Base-by-base conservation (phyloP, 2,113 vertebrate species). In the Struthio camelus region DNA sequence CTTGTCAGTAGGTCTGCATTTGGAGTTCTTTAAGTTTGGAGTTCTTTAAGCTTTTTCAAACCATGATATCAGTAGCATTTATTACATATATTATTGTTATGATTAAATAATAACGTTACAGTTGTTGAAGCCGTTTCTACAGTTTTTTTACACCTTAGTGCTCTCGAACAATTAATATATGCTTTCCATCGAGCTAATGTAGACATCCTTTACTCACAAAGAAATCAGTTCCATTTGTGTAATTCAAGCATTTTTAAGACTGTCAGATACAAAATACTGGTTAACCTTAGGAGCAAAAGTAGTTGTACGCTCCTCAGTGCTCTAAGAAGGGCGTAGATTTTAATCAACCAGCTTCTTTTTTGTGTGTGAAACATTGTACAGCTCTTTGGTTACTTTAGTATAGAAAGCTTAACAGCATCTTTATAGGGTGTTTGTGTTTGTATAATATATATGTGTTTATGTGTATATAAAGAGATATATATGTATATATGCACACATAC, bases 341-440 rank as follows among this genome's bases (percentile, higher is more conserved):
- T 78, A 91, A 32, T 16, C 44, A 28, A 8, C 32, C 7, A 4
- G 42, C 50, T 7, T 30, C 87, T 94, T 91, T 46, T 82, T 65
- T 95, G 50, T 89, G 78, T 75, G 19, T 48, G 76, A 96, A 94
- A 91, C 85, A 30, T 93, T 97, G 97, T 91, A 86, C 80, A 38
- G 88, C 56, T 94, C 79, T 92, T 75, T 87, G 93, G 88, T 93
- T 97, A 50, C 81, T 96, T 62, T 70, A 30, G 66, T 40, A 16
- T 91, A 92, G 95, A 96, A 95, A 83, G 82, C 93, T 87, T 93
- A 90, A 65, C 70, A 80, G 40, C 36, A 14, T 50, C 75, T 78
- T 71, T 23, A 20, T 27, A n/a, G 8, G 2, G 40, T 27, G n/a
- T 59, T 59, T 59, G 7, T 0, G 0, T 46, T 36, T 61, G 72